phyloP scores from a whole-genome alignment of 1,140 invertebrate genomes.

The Drusus annulatus region DNA sequence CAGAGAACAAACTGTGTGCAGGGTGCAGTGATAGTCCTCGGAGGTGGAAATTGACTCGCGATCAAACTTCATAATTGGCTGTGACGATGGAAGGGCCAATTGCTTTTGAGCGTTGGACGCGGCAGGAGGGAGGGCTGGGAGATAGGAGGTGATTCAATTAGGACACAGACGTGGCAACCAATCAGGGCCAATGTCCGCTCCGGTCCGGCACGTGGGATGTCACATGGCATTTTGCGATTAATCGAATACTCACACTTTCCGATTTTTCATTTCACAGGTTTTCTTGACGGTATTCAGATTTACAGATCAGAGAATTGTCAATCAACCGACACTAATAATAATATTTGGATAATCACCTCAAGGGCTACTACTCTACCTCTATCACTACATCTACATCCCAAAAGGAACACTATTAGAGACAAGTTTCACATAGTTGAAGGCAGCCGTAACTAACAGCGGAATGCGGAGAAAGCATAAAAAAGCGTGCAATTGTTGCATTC shows the following conservation, averaged over 20 bases:
- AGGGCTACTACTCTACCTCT: too few species aligned
- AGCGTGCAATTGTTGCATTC: neutral
- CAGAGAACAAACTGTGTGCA: too few species aligned
- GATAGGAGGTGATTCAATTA: constrained; percentile 22
- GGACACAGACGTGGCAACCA: neutral
- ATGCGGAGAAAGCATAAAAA: neutral
- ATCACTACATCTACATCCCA: too few species aligned
- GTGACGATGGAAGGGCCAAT: constrained; percentile 33
- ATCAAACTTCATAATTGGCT: constrained; percentile 22
- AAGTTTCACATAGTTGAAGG: too few species aligned
- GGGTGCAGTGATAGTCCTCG: constrained; percentile 14
- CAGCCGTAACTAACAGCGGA: too few species aligned
- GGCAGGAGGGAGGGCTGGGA: too few species aligned
- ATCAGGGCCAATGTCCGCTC: constrained; percentile 31
- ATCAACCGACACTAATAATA: too few species aligned
- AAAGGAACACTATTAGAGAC: too few species aligned
- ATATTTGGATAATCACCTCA: too few species aligned
- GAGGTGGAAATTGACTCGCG: neutral
- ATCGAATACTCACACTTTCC: neutral
- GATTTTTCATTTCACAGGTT: too few species aligned
- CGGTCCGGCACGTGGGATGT: neutral
- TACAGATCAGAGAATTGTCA: too few species aligned
- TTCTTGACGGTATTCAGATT: too few species aligned
- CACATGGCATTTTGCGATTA: neutral
- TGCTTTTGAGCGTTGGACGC: neutral